Percentiles rank a stretch among this genome's conserved stretches.
These are phyloP conservation scores for Oreocharis arfaki DNA, from an alignment of 2,113 vertebrate species.

Conservation along the genomic window DNA sequence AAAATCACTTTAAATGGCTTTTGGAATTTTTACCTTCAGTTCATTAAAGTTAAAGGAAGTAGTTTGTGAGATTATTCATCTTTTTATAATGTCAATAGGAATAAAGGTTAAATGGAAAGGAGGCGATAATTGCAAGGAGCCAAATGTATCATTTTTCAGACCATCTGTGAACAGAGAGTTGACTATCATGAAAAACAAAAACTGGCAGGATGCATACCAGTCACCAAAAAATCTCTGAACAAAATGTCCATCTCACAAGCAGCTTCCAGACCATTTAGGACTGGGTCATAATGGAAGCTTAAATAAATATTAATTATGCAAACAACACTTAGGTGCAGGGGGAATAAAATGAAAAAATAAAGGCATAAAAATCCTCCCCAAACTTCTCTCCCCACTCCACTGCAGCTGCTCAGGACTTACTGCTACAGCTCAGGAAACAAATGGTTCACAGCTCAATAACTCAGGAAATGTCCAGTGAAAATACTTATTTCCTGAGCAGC, in stretches of 20 bases:
- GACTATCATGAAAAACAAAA: constrained; percentile 13
- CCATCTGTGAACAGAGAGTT: constrained; percentile 25
- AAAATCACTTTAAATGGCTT: background rate
- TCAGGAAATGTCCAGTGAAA: background rate
- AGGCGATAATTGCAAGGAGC: background rate
- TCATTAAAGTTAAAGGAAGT: background rate
- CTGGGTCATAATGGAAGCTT: background rate
- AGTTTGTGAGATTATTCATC: background rate
- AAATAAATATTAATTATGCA: background rate
- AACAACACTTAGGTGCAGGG: background rate
- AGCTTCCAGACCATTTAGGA: background rate
- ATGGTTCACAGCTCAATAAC: background rate
- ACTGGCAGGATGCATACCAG: background rate
- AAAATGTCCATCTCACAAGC: background rate
- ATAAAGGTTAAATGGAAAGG: constrained; percentile 12
- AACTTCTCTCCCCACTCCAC: background rate
- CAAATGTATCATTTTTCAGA: constrained; percentile 30
- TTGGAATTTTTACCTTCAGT: background rate
- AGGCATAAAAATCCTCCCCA: background rate
- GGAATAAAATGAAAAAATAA: background rate
- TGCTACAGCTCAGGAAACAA: background rate
- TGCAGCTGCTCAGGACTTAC: background rate
- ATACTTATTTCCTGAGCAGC: background rate
- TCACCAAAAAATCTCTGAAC: background rate
- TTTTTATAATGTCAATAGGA: background rate